Conservation (phyloP, 1,140 invertebrate genomes). For the Drosophila tani region DNA sequence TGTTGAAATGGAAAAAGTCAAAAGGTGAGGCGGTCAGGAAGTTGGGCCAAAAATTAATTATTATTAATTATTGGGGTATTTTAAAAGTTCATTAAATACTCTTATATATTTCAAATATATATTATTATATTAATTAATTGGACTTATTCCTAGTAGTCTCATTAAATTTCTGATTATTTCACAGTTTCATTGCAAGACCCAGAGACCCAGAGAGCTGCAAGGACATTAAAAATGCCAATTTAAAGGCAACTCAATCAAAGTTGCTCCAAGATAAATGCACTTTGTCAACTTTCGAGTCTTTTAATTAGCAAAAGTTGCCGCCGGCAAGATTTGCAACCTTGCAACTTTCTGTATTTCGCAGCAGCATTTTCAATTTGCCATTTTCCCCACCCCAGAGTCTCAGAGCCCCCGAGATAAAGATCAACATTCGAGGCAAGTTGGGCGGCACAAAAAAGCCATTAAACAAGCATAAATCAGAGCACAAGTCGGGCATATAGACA, state of each 20-base stretch:
- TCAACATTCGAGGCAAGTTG: slow-evolving; percentile 30
- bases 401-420: slow-evolving; percentile 23
- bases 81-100: too few relatives aligned
- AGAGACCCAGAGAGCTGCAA: background rate
- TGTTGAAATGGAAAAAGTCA: slow-evolving; percentile 20
- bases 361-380: slow-evolving; percentile 36
- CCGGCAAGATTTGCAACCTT: slow-evolving; percentile 27
- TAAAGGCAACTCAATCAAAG: slow-evolving; percentile 28
- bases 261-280: slow-evolving; percentile 34
- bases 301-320: slow-evolving; percentile 49
- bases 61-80: too few relatives aligned
- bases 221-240: background rate
- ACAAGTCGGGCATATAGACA: background rate
- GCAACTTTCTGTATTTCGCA: slow-evolving; percentile 20
- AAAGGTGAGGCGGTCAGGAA: slow-evolving; percentile 7
- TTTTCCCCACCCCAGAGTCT: slow-evolving; percentile 11
- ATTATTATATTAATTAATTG: too few relatives aligned
- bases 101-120: too few relatives aligned
- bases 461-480: slow-evolving; percentile 47
- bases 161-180: too few relatives aligned
- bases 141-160: too few relatives aligned
- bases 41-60: background rate
- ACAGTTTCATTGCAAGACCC: background rate
- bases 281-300: slow-evolving; percentile 46
- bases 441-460: slow-evolving; percentile 17